Percentiles rank a stretch among this genome's conserved stretches.
Conservation (phyloP, 2,113 vertebrate species). For the Anolis carolinensis region DNA sequence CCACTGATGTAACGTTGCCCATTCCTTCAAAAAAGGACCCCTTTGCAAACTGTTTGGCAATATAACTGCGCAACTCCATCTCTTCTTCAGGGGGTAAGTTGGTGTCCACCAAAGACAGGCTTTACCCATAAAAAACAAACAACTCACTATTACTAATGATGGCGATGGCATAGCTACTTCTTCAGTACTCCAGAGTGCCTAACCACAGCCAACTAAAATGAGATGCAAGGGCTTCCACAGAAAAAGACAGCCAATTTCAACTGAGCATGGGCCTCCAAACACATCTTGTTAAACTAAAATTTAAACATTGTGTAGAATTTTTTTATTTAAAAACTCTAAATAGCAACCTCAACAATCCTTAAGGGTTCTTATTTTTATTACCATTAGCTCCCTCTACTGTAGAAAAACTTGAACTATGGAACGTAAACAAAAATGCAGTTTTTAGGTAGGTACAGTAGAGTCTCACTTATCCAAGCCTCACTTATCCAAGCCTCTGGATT, state of each 20-base stretch:
- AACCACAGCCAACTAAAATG: neutral
- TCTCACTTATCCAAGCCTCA: no score
- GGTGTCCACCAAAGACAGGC: conserved; percentile 88
- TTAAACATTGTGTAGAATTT: no score
- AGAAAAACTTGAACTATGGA: no score
- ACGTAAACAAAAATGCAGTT: no score
- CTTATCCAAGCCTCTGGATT: no score
- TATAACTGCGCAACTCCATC: conserved; percentile 86
- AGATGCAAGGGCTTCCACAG: neutral
- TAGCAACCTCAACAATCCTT: neutral
- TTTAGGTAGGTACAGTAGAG: no score
- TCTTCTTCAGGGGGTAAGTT: conserved; percentile 89
- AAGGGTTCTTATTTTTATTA: neutral
- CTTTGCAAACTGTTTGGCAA: conserved; percentile 91
- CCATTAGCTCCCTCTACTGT: neutral
- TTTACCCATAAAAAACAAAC: conserved; percentile 62
- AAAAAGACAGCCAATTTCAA: neutral
- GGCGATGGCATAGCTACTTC: neutral
- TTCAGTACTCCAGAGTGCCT: neutral
- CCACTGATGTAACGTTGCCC: conserved; percentile 91
- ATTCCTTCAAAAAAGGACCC: conserved; percentile 93
- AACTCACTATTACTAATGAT: neutral
- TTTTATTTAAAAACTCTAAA: no score
- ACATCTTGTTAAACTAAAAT: neutral
- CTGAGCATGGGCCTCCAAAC: neutral